Percentiles rank a stretch among this genome's conserved stretches.
phyloP scores from a whole-genome alignment of 2,888 invertebrate species.

The Drosophila affinis region DNA sequence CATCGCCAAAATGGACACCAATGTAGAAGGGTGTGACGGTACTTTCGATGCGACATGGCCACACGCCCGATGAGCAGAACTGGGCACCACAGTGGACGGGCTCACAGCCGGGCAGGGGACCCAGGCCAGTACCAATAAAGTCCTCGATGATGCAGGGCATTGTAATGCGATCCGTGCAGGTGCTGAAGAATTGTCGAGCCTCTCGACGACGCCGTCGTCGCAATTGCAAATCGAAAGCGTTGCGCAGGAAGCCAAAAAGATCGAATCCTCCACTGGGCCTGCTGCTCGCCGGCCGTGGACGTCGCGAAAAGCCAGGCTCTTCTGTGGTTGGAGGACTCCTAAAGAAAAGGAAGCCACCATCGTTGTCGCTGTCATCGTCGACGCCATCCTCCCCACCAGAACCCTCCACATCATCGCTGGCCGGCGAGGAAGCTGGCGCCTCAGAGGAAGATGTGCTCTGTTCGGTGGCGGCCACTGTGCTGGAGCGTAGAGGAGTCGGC shows the following conservation, averaged over 20 bases:
- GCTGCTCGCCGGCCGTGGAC: constrained; percentile 73
- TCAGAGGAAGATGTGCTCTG: constrained; percentile 36
- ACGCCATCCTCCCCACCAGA: constrained; percentile 85
- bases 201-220: constrained; percentile 49
- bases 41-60: constrained; percentile 87
- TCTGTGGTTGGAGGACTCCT: constrained; percentile 47
- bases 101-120: constrained; percentile 86
- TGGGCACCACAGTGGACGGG: constrained; percentile 91
- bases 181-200: constrained; percentile 77
- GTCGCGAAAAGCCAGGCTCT: constrained; percentile 61
- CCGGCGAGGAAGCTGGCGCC: constrained; percentile 51
- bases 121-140: constrained; percentile 87
- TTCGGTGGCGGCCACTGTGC: constrained; percentile 37
- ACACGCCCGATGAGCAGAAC: constrained; percentile 86
- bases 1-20: constrained; percentile 90
- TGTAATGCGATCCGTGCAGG: constrained; percentile 89
- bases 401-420: constrained; percentile 84
- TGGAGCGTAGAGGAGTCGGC: constrained; percentile 50
- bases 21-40: constrained; percentile 91
- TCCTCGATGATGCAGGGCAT: constrained; percentile 94
- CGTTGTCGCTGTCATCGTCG: constrained; percentile 84
- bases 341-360: constrained; percentile 55
- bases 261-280: constrained; percentile 75
- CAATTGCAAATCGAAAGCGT: constrained; percentile 74
- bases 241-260: constrained; percentile 81